phyloP scores from a whole-genome alignment of 1,140 invertebrate genomes.

The Polypedilum pembai region DNA sequence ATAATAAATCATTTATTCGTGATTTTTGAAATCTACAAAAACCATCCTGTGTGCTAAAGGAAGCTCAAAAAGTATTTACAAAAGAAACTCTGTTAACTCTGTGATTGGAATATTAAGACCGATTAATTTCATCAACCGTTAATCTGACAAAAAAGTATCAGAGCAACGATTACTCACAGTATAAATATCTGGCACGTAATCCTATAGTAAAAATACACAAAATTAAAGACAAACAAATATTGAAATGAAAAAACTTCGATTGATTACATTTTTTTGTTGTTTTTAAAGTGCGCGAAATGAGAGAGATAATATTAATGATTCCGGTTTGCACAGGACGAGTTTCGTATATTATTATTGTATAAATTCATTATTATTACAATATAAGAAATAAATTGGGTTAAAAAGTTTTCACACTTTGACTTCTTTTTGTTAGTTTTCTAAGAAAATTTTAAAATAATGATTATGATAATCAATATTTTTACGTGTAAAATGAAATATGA shows the following conservation, averaged over 20 bases:
- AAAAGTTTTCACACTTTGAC: no score
- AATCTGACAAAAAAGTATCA: not conserved
- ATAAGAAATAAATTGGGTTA: no score
- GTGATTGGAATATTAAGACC: slow-evolving; percentile 8
- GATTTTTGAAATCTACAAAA: not conserved
- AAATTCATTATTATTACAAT: no score
- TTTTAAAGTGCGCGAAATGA: not conserved
- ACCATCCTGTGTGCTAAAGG: slow-evolving; percentile 16
- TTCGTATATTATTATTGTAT: not conserved
- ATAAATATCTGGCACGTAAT: slow-evolving; percentile 14
- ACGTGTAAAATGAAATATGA: no score
- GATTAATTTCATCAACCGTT: slow-evolving; percentile 15
- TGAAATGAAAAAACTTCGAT: not conserved
- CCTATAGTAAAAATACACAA: slow-evolving; percentile 33
- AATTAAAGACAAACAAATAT: not conserved
- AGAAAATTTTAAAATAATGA: no score
- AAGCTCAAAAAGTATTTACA: not conserved
- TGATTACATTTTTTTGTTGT: not conserved
- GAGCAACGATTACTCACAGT: slow-evolving; percentile 17
- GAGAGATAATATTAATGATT: not conserved
- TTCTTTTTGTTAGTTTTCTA: no score
- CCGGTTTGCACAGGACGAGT: slow-evolving; percentile 5
- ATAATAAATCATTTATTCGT: not conserved
- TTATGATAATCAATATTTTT: no score
- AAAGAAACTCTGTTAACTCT: not conserved